Evolutionary conservation across 2,113 vertebrate species (phyloP), one percentile per base, ranked within the genome.

Genomic region (Nycticryphes semicollaris): DNA sequence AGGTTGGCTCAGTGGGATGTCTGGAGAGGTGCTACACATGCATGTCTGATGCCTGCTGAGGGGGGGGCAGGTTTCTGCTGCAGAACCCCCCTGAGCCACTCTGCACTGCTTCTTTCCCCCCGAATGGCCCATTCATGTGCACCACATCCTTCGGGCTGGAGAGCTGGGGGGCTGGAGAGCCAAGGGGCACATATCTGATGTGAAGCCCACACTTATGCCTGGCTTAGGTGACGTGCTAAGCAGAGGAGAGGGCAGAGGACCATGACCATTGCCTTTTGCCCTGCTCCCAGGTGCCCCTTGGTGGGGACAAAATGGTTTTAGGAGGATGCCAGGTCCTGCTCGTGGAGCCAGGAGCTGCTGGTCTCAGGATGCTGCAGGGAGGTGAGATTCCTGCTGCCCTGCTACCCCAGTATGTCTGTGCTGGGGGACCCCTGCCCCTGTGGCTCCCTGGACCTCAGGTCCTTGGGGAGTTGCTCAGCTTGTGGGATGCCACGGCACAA

Each of bases 191-290:
- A 1, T 50, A 25, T 27, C 41, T 3, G 6, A n/a, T 39, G 67
- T 4, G 12, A 43, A 79, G 56, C 5, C 20, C 54, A 47, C 39
- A 24, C 39, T 59, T 27, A 24, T 12, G 51, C 22, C 56, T 2
- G 0, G 51, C 23, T 35, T 67, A 33, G 0, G 1, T 1, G 3
- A n/a, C 4, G 15, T 7, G 13, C 4, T 10, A 16, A 50, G 74
- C 2, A 8, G 48, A 37, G 33, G 59, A 45, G 3, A 7, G 30
- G n/a, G n/a, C 25, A 37, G 30, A 87, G 30, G 25, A 25, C 12
- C 3, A 1, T 10, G 21, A 25, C 39, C 0, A 0, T 23, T 37
- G 28, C 50, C 67, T 27, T 63, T 43, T 31, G 57, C 37, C 43
- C 48, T 24, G 66, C 17, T 54, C 35, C 19, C 7, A 24, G 45